Conservation (phyloP, 1,140 invertebrate genomes). For the Drosophila yakuba region DNA sequence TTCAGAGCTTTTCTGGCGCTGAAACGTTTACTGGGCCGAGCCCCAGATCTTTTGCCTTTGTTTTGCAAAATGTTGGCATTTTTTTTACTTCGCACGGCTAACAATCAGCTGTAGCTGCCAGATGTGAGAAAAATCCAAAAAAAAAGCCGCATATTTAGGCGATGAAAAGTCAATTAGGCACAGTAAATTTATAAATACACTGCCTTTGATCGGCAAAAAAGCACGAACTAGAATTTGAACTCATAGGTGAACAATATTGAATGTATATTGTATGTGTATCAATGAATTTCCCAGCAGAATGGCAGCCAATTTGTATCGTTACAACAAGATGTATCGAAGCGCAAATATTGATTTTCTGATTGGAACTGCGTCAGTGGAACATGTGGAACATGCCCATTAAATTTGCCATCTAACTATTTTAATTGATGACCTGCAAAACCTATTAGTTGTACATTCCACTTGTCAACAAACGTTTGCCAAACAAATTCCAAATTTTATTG, state of each 20-base stretch:
- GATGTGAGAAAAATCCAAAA: constrained; percentile 15
- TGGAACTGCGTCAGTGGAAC: not conserved
- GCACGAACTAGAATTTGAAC: not conserved
- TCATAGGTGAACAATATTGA: no score
- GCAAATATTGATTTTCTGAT: constrained; percentile 11
- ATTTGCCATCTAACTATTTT: not conserved
- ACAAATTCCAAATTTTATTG: no score
- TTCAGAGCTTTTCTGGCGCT: constrained; percentile 1
- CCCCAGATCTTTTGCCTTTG: constrained; percentile 36
- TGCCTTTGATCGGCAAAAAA: not conserved
- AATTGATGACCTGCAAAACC: constrained; percentile 1
- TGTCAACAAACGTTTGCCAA: not conserved
- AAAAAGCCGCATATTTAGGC: constrained; percentile 14
- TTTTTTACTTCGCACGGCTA: constrained; percentile 32
- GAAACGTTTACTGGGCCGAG: constrained; percentile 34
- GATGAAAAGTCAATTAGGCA: constrained; percentile 34
- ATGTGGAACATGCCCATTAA: not conserved
- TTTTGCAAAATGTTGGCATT: constrained; percentile 33
- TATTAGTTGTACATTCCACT: not conserved
- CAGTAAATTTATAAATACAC: not conserved
- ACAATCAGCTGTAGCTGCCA: constrained; percentile 47
- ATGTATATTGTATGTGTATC: no score
- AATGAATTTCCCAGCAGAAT: not conserved
- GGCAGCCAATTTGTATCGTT: not conserved
- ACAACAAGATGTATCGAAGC: not conserved